These are phyloP conservation scores for Xestobium rufovillosum DNA, from an alignment of 2,888 invertebrate species.

Conservation along the genomic window DNA sequence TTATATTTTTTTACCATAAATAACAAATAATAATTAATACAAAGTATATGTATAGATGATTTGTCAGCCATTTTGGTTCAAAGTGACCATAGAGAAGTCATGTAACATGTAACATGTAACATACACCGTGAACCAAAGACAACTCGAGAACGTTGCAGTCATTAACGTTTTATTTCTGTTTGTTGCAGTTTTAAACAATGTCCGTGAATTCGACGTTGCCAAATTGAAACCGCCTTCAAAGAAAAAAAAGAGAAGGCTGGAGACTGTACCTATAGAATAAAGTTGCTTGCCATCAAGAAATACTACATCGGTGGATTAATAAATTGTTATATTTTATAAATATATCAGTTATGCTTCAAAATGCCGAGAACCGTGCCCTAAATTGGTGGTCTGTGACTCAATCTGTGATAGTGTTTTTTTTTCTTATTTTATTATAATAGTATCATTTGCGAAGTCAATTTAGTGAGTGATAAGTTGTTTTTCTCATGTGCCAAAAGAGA, in stretches of 20 bases:
- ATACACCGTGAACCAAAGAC: no score
- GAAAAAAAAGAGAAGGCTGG: slow-evolving; percentile 15
- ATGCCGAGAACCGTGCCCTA: slow-evolving; percentile 19
- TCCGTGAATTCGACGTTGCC: slow-evolving; percentile 34
- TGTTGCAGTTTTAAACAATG: slow-evolving; percentile 22
- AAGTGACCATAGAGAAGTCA: no score
- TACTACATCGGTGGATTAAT: slow-evolving; percentile 11
- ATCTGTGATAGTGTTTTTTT: slow-evolving; percentile 28
- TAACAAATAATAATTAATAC: no score
- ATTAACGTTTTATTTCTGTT: no score
- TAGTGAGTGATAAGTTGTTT: not conserved
- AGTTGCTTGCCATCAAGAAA: slow-evolving; percentile 18
- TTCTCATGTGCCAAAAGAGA: slow-evolving; percentile 9
- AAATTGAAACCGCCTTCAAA: slow-evolving; percentile 20
- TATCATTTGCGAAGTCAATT: not conserved
- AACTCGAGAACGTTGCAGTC: no score
- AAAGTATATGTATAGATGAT: no score
- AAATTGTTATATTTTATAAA: slow-evolving; percentile 17
- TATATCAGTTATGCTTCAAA: no score
- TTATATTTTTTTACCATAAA: no score
- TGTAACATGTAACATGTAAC: no score
- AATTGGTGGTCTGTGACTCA: slow-evolving; percentile 30
- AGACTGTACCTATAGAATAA: slow-evolving; percentile 21
- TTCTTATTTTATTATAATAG: not conserved
- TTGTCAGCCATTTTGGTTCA: no score